These are phyloP conservation scores for Littorina saxatilis DNA, from an alignment of 1,140 invertebrate species.

Conservation along the genomic window DNA sequence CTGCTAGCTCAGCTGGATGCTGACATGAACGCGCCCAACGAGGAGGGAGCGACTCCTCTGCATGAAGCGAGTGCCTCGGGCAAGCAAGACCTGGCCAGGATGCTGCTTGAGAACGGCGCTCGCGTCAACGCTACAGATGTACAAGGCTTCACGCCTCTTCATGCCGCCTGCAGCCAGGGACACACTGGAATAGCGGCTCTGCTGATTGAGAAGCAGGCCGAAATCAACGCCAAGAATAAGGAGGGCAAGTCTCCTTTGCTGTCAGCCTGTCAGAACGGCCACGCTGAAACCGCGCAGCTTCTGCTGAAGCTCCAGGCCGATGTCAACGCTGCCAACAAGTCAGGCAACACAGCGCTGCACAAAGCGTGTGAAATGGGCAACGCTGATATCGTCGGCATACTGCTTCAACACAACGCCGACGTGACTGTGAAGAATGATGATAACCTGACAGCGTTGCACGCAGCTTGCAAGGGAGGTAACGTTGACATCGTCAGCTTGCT, in stretches of 20 bases:
- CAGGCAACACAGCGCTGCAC: not conserved
- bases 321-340: not conserved
- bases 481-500: not conserved
- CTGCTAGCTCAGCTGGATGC: not conserved
- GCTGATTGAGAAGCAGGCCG: not conserved
- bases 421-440: not conserved
- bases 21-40: not conserved
- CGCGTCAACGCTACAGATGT: not conserved
- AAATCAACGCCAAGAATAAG: not conserved
- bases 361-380: not conserved
- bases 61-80: not conserved
- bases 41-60: not conserved
- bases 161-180: not conserved
- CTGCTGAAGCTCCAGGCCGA: not conserved
- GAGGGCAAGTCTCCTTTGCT: not conserved
- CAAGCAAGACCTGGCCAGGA: not conserved
- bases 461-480: not conserved
- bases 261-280: not conserved
- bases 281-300: not conserved
- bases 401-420: not conserved
- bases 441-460: not conserved
- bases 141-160: not conserved
- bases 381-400: not conserved
- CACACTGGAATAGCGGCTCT: not conserved
- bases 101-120: not conserved